These are phyloP conservation scores for Morpho helenor DNA, from an alignment of 2,888 invertebrate species.

Conservation along the genomic window DNA sequence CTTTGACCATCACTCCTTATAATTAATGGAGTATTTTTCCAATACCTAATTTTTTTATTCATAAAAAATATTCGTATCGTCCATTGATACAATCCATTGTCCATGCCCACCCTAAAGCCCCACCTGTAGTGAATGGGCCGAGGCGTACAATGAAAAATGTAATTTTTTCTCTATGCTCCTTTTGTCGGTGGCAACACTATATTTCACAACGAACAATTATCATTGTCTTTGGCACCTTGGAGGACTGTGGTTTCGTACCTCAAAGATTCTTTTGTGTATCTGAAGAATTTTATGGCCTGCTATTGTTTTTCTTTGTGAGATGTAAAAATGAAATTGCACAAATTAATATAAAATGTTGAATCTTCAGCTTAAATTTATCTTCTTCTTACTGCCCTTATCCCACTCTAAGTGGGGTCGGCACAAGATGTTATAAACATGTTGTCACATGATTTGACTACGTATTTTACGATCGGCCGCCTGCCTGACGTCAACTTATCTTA, in stretches of 20 bases:
- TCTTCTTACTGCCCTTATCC: too few relatives aligned
- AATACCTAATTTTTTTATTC: slow-evolving; percentile 22
- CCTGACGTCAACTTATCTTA: too few relatives aligned
- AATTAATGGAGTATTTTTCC: slow-evolving; percentile 25
- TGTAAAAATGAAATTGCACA: slow-evolving; percentile 20
- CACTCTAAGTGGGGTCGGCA: too few relatives aligned
- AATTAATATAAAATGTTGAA: slow-evolving; percentile 8
- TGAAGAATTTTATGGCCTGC: slow-evolving; percentile 34
- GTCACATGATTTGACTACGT: too few relatives aligned
- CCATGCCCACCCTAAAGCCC: slow-evolving; percentile 55
- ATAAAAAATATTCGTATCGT: slow-evolving; percentile 41
- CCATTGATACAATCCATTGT: slow-evolving; percentile 74
- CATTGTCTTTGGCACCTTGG: slow-evolving; percentile 76
- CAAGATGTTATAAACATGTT: too few relatives aligned
- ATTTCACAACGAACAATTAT: slow-evolving; percentile 77
- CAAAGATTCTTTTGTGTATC: slow-evolving; percentile 42
- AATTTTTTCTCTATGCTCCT: slow-evolving; percentile 60
- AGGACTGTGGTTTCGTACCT: slow-evolving; percentile 52
- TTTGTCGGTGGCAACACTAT: slow-evolving; percentile 77
- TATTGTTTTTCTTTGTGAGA: slow-evolving; percentile 23
- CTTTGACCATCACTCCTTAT: slow-evolving; percentile 17
- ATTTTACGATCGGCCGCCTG: too few relatives aligned
- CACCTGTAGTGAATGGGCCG: slow-evolving; percentile 74
- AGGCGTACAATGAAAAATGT: slow-evolving; percentile 69
- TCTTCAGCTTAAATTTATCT: too few relatives aligned